Evolutionary conservation across 2,113 vertebrate genomes (phyloP).

Genomic region (Eudorcas thomsonii): DNA sequence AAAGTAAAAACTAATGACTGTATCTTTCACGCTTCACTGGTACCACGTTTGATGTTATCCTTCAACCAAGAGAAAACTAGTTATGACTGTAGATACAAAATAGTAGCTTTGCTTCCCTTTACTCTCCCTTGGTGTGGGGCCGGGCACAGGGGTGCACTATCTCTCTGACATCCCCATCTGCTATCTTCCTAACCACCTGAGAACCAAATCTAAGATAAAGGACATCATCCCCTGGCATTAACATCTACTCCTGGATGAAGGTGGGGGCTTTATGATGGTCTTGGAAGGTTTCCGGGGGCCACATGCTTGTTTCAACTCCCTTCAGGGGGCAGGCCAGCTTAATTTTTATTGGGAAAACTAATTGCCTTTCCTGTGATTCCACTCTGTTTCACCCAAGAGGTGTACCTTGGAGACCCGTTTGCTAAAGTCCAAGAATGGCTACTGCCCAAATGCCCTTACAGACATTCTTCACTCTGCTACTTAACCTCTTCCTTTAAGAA

Average conservation of each 20-base stretch:
- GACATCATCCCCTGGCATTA: not conserved
- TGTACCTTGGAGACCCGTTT: not conserved
- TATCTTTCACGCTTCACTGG: conserved; percentile 9
- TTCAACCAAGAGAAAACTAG: conserved; percentile 33
- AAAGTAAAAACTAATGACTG: not conserved
- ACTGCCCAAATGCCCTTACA: not conserved
- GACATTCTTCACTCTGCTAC: not conserved
- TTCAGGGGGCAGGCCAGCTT: not conserved
- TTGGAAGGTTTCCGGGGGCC: not conserved
- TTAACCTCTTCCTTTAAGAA: not conserved
- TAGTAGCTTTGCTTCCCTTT: not conserved
- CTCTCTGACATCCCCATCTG: not conserved
- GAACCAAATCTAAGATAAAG: conserved; percentile 29
- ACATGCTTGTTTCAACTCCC: not conserved
- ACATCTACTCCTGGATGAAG: not conserved
- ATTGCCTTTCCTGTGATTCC: not conserved
- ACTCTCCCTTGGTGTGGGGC: not conserved
- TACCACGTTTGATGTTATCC: not conserved
- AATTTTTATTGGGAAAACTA: conserved; percentile 6
- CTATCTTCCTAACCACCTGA: not conserved
- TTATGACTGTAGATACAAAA: not conserved
- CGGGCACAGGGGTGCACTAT: rapidly evolving
- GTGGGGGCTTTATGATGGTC: not conserved
- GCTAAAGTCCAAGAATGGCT: not conserved
- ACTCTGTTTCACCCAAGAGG: not conserved